Conservation (phyloP, 2,113 vertebrate species). For the Haemorhous mexicanus region DNA sequence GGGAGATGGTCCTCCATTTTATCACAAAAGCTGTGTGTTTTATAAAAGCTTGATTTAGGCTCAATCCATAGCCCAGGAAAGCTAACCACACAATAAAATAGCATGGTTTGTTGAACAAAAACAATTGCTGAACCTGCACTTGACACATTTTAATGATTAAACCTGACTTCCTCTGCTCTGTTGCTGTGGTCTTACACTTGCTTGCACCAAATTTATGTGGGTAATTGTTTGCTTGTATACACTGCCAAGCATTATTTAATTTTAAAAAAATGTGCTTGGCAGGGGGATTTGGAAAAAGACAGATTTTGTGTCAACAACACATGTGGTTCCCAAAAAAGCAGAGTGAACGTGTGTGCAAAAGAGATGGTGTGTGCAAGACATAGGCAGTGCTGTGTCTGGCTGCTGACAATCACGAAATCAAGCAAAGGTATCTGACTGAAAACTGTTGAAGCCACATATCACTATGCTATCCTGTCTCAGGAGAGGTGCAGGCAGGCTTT, state of each 20-base stretch:
- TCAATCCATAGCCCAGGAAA: not conserved
- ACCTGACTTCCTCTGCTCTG: not conserved
- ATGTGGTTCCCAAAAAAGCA: not conserved
- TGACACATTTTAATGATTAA: slow-evolving; percentile 8
- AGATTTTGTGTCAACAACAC: not conserved
- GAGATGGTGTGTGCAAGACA: not conserved
- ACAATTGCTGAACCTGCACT: not conserved
- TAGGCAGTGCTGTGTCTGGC: not conserved
- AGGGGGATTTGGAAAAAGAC: not conserved
- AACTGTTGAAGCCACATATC: not conserved
- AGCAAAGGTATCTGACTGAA: not conserved
- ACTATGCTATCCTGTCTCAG: not conserved
- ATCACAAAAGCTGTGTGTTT: not conserved
- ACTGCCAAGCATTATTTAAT: not conserved
- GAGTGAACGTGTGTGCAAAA: not conserved
- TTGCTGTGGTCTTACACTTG: not conserved
- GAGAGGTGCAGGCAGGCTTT: not conserved
- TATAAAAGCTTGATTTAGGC: not conserved
- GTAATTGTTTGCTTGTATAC: not conserved
- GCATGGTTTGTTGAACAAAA: not conserved
- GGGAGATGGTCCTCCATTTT: not conserved
- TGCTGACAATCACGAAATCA: not conserved
- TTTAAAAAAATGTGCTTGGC: not conserved
- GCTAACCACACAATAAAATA: not conserved
- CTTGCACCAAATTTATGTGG: not conserved